phyloP scores from a whole-genome alignment of 2,888 invertebrate genomes.

The Macaria notata region DNA sequence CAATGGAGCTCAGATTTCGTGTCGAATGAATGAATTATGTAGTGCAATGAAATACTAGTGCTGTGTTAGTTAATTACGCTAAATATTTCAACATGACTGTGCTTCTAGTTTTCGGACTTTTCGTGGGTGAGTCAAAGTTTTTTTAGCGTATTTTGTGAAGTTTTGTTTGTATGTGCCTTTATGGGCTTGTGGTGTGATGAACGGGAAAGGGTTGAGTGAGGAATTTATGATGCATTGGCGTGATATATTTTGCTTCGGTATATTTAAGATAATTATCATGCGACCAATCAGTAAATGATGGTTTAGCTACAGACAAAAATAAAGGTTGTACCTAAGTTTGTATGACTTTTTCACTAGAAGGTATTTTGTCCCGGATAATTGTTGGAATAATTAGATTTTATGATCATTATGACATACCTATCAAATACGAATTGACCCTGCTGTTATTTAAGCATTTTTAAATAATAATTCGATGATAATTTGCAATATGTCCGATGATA shows the following conservation, averaged over 20 bases:
- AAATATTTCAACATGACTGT: conserved; percentile 48
- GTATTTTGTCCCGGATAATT: too few relatives aligned
- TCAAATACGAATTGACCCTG: too few relatives aligned
- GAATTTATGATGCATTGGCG: conserved; percentile 2
- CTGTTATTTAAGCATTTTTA: too few relatives aligned
- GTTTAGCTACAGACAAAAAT: too few relatives aligned
- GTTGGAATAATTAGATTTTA: too few relatives aligned
- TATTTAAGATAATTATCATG: neutral
- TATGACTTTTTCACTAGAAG: too few relatives aligned
- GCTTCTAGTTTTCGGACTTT: conserved; percentile 55
- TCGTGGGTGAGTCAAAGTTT: conserved; percentile 48
- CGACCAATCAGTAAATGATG: too few relatives aligned
- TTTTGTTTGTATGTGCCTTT: conserved; percentile 16
- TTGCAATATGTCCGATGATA: too few relatives aligned
- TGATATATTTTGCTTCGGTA: neutral
- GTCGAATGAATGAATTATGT: conserved; percentile 26
- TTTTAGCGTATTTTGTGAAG: conserved; percentile 10
- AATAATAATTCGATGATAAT: too few relatives aligned
- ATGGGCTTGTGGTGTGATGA: conserved; percentile 8
- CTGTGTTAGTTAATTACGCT: conserved; percentile 33
- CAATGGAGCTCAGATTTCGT: conserved; percentile 24
- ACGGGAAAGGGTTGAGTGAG: neutral
- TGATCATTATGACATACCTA: too few relatives aligned
- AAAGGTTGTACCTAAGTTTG: too few relatives aligned
- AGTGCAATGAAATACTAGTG: conserved; percentile 29